Conservation (phyloP, 2,888 invertebrate species). For the Drosophila pseudotakahashii region DNA sequence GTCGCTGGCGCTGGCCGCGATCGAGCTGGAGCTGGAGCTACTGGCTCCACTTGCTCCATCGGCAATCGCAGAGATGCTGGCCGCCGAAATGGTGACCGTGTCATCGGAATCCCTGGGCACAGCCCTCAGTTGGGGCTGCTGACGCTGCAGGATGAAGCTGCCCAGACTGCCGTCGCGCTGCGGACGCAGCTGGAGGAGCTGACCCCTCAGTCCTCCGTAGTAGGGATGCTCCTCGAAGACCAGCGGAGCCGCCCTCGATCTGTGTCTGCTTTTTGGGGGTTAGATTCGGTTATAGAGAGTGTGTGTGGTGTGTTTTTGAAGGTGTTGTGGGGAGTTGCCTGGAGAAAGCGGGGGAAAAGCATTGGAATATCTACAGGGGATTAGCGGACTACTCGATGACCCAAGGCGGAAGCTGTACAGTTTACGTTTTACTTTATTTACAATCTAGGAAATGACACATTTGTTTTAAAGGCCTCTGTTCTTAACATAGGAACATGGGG, state of each 20-base stretch:
- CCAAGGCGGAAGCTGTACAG: slow-evolving; percentile 30
- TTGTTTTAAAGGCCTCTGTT: slow-evolving; percentile 18
- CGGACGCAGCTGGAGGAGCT: slow-evolving; percentile 85
- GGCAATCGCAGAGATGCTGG: slow-evolving; percentile 66
- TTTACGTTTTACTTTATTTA: slow-evolving; percentile 50
- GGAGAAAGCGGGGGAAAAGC: slow-evolving; percentile 32
- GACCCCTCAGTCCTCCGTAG: slow-evolving; percentile 90
- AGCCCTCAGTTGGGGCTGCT: slow-evolving; percentile 43
- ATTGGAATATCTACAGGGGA: slow-evolving; percentile 32
- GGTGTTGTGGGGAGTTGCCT: slow-evolving; percentile 31
- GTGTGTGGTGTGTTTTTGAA: slow-evolving; percentile 35
- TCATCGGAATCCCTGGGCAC: slow-evolving; percentile 59
- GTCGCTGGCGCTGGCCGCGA: slow-evolving; percentile 82
- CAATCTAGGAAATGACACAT: slow-evolving; percentile 53
- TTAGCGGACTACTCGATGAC: slow-evolving; percentile 30
- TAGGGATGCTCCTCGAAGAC: slow-evolving; percentile 85
- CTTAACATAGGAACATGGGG: slow-evolving; percentile 55
- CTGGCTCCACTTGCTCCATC: slow-evolving; percentile 30
- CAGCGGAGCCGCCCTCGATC: slow-evolving; percentile 57
- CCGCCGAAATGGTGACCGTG: slow-evolving; percentile 85
- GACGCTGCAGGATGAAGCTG: slow-evolving; percentile 52
- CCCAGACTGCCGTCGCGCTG: slow-evolving; percentile 58
- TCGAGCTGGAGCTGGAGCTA: slow-evolving; percentile 31
- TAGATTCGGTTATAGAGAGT: slow-evolving; percentile 56
- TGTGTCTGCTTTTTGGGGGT: slow-evolving; percentile 58